Base-by-base conservation (phyloP, 2,888 invertebrate species). In the Synanthedon andrenaeformis region DNA sequence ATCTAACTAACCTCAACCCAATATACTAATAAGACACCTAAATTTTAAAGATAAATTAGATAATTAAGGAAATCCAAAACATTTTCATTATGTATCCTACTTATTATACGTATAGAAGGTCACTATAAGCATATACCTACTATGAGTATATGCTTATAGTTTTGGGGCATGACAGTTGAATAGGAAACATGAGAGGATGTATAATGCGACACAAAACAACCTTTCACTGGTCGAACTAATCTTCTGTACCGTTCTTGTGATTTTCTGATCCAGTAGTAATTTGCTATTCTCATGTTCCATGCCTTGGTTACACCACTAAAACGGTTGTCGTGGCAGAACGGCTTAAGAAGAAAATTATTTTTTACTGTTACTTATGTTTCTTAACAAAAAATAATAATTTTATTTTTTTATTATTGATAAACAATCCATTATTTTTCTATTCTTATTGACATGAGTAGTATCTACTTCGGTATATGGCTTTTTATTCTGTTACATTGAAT, bases 241-340 rank as follows among this genome's bases (percentile, higher is more conserved):
- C 66, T 66, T 64, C 60, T 65, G 62, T 79, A 80, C 81, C 76
- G 82, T 75, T 66, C 63, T 35, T 66, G 66, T 65, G 64, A 70
- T 79, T 76, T 74, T 74, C 70, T 76, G 77, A 81, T 78, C 74
- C 79, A 76, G 76, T 79, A 76, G 76, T 79, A 80, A 82, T 82
- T 82, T 78, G 64, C 72, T 69, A 65, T 69, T 69, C 64, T 60
- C 66, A 59, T 69, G 75, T 76, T 77, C 77, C 76, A 66, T 69
- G 61, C 57, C 64, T 69, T 76, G 70, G 62, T 54, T 65, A 66
- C 60, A 62, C 56, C n/a, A 50, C 12, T 49, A 49, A 49, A 49
- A 49, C 13, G 49, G 49, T 10, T 23, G 13, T 49, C 17, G 49
- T 19, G 13, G 49, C 13, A 14, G 49, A 49, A 13, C 17, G n/a